Percentiles rank a stretch among this genome's conserved stretches.
phyloP scores from a whole-genome alignment of 2,797 vertebrate genomes.

The Sciaenops ocellatus region DNA sequence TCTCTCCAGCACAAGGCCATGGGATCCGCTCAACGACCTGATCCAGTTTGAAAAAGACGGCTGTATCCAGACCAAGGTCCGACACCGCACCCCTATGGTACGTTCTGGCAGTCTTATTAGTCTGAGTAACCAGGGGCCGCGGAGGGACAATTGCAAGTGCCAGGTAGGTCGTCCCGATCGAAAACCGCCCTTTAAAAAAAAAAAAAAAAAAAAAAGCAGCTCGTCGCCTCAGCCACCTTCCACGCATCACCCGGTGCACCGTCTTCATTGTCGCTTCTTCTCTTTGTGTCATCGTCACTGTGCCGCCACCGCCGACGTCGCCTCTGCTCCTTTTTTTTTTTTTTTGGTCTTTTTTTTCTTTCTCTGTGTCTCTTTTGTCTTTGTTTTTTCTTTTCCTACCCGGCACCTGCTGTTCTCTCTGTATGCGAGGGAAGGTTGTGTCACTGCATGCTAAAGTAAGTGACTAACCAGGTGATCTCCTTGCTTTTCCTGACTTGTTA shows the following conservation, averaged over 20 bases:
- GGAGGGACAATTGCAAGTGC: constrained; percentile 85
- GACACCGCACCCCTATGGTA: constrained; percentile 99
- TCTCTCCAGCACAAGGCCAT: constrained; percentile 92
- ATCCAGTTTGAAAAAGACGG: constrained; percentile 99
- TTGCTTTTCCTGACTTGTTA: not conserved
- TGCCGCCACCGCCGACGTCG: constrained; percentile 35
- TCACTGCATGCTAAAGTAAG: constrained; percentile 27
- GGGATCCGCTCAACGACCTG: constrained; percentile 98
- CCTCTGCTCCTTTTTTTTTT: constrained; percentile 16
- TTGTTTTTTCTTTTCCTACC: not conserved
- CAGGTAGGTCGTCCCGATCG: constrained; percentile 80
- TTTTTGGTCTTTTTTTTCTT: not conserved
- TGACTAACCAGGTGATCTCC: not conserved
- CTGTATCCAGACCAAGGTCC: constrained; percentile 97
- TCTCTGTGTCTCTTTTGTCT: not conserved
- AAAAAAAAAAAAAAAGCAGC: constrained; percentile 37
- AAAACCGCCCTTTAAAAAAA: constrained; percentile 16
- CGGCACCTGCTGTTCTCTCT: constrained; percentile 33
- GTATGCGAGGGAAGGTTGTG: constrained; percentile 10
- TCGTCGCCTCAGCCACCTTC: constrained; percentile 64
- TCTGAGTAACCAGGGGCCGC: constrained; percentile 86
- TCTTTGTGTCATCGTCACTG: constrained; percentile 45
- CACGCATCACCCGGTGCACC: constrained; percentile 53
- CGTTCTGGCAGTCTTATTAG: constrained; percentile 90
- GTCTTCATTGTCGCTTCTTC: constrained; percentile 60